Evolutionary conservation across 2,113 vertebrate genomes (phyloP).

Genomic region (Tachycineta bicolor): DNA sequence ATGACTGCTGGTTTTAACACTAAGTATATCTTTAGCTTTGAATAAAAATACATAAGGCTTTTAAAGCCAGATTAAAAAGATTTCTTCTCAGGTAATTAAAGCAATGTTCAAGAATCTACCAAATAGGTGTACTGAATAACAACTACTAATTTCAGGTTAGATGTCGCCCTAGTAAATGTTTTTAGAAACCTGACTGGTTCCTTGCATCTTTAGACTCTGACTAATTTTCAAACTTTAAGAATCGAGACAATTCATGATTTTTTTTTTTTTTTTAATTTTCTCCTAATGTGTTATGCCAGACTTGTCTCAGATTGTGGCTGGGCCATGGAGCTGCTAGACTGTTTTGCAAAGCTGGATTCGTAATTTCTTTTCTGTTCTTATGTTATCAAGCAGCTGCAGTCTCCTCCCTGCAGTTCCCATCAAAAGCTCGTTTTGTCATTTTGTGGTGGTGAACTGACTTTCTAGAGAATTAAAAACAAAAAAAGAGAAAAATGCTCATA

Average conservation of each 20-base stretch:
- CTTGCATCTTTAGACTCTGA: not conserved
- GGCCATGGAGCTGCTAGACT: not conserved
- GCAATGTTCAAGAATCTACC: not conserved
- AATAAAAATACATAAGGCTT: not conserved
- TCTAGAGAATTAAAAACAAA: not conserved
- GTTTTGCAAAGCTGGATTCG: not conserved
- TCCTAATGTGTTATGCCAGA: not conserved
- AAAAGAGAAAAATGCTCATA: not conserved
- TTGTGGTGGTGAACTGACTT: not conserved
- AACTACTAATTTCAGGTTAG: not conserved
- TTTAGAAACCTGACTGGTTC: not conserved
- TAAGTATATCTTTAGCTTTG: not conserved
- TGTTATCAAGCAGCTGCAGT: constrained; percentile 4
- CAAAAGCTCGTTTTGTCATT: not conserved
- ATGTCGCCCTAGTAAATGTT: not conserved
- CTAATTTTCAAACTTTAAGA: not conserved
- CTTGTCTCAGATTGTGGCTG: not conserved
- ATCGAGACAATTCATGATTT: not conserved
- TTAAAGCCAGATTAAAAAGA: not conserved
- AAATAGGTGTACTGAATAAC: not conserved
- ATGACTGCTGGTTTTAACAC: not conserved
- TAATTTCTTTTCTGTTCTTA: not conserved
- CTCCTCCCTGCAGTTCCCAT: not conserved
- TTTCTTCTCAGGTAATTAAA: not conserved
- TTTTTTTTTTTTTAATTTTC: not conserved